Conservation (phyloP, 1,140 invertebrate species). For the Ceratoteleas bidentatus region DNA sequence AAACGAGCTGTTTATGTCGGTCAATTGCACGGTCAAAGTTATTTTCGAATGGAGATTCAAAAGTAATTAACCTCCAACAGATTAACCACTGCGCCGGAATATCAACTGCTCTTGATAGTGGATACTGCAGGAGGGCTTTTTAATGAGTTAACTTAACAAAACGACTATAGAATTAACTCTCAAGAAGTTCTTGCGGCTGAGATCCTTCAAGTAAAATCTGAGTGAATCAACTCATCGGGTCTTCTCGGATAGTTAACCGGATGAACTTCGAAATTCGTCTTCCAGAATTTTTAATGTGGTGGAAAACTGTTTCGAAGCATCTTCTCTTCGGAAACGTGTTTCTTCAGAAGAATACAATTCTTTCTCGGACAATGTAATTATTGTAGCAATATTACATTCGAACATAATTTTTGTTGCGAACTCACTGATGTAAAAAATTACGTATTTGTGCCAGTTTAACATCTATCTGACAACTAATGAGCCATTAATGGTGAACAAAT, state of each 20-base stretch:
- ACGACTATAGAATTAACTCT: constrained; percentile 23
- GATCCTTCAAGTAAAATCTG: constrained; percentile 21
- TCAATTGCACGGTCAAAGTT: neutral
- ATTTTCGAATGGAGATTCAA: neutral
- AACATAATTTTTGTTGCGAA: neutral
- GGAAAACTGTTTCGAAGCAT: neutral
- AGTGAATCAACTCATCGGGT: constrained; percentile 16
- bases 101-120: neutral
- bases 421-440: neutral
- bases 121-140: constrained; percentile 19
- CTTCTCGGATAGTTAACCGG: constrained; percentile 10
- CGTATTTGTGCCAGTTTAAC: constrained; percentile 24
- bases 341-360: neutral
- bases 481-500: constrained; percentile 78
- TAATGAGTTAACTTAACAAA: constrained; percentile 30
- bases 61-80: too few species aligned
- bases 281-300: constrained; percentile 3
- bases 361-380: neutral
- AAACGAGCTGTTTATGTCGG: too few species aligned
- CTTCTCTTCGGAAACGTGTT: too few species aligned
- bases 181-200: constrained; percentile 16
- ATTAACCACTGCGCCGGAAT: neutral
- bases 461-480: constrained; percentile 70
- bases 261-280: constrained; percentile 9
- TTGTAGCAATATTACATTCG: neutral